A percentile compares a stretch with the other conserved stretches of the same genome.
Conservation (phyloP, 2,113 vertebrate genomes). For the Pelusios castaneus region DNA sequence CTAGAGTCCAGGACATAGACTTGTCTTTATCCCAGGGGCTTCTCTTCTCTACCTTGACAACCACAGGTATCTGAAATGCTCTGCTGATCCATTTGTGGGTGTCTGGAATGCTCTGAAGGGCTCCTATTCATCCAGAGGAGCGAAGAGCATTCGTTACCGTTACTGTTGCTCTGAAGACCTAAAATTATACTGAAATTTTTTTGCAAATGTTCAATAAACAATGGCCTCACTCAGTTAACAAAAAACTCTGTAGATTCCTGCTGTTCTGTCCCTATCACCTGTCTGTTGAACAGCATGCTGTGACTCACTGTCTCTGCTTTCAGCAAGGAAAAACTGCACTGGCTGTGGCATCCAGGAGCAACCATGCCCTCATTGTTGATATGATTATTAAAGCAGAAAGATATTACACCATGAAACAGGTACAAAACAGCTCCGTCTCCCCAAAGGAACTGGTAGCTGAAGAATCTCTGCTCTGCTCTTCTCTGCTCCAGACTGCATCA, state of each 20-base stretch:
- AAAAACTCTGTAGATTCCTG: background rate
- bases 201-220: background rate
- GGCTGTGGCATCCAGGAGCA: constrained; percentile 85
- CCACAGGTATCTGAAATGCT: background rate
- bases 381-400: constrained; percentile 96
- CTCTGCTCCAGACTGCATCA: too few species aligned
- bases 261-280: background rate
- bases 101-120: background rate
- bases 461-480: too few species aligned
- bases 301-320: constrained; percentile 11
- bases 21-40: background rate
- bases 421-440: constrained; percentile 60
- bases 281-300: background rate
- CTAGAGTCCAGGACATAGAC: background rate
- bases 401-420: constrained; percentile 81
- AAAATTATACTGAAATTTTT: background rate
- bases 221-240: accelerated
- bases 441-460: background rate
- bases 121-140: background rate
- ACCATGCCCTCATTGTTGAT: constrained; percentile 85
- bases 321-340: constrained; percentile 89
- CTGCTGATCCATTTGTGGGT: background rate
- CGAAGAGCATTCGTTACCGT: background rate
- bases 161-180: background rate
- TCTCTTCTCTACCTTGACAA: background rate